These are phyloP conservation scores for Notodonta ziczac DNA, from an alignment of 2,888 invertebrate species.

Conservation along the genomic window DNA sequence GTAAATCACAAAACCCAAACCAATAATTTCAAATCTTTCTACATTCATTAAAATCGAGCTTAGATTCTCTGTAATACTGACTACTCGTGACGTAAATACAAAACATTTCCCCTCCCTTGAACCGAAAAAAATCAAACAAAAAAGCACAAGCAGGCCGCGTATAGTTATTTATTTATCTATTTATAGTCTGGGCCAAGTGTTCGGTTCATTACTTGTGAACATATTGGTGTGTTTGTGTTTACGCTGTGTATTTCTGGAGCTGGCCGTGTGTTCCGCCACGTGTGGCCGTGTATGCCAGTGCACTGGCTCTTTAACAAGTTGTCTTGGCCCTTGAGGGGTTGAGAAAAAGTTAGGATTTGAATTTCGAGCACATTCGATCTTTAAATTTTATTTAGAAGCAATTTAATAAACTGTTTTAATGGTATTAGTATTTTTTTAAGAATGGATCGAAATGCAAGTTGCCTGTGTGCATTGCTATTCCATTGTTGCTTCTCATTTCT, in stretches of 20 bases:
- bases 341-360: conserved; percentile 32
- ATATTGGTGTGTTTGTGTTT: conserved; percentile 76
- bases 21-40: too few relatives aligned
- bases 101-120: background rate
- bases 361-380: conserved; percentile 9
- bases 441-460: too few relatives aligned
- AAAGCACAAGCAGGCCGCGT: conserved; percentile 39
- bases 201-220: conserved; percentile 73
- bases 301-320: conserved; percentile 33
- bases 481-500: background rate
- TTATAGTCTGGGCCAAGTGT: conserved; percentile 73
- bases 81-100: background rate
- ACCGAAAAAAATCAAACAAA: conserved; percentile 37
- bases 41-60: too few relatives aligned
- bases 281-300: conserved; percentile 52
- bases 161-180: conserved; percentile 74
- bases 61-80: too few relatives aligned
- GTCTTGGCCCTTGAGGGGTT: conserved; percentile 49
- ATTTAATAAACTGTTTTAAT: background rate
- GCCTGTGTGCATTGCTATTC: too few relatives aligned
- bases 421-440: too few relatives aligned
- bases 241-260: conserved; percentile 77
- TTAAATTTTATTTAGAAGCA: conserved; percentile 5
- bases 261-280: conserved; percentile 71
- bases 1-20: too few relatives aligned